Conservation (phyloP, 2,113 vertebrate species). For the Cyprinodon brontotheroides region DNA sequence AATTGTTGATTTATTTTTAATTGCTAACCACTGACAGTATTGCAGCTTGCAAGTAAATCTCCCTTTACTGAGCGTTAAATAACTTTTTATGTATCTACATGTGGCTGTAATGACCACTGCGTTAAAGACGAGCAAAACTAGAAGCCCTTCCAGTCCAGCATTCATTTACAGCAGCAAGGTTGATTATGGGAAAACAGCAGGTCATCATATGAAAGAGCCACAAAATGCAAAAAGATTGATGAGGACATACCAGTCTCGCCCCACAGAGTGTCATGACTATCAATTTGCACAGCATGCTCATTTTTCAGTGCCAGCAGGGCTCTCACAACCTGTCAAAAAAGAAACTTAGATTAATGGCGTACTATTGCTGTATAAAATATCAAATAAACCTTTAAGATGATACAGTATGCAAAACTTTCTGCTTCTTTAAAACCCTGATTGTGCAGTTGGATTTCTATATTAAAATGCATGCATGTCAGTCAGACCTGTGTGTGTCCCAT, state of each 20-base stretch:
- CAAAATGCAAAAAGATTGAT: slow-evolving; percentile 57
- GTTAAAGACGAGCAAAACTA: slow-evolving; percentile 26
- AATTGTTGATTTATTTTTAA: no score
- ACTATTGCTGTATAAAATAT: slow-evolving; percentile 38
- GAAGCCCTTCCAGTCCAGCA: slow-evolving; percentile 29
- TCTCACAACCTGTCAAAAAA: slow-evolving; percentile 87
- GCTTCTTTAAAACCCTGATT: background rate
- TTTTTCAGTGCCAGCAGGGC: slow-evolving; percentile 85
- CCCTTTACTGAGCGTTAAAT: background rate
- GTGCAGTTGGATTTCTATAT: background rate
- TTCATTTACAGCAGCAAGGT: slow-evolving; percentile 33
- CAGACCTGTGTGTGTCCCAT: slow-evolving; percentile 94
- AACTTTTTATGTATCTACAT: background rate
- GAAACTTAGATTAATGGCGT: slow-evolving; percentile 70
- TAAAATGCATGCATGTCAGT: slow-evolving; percentile 24
- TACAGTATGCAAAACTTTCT: slow-evolving; percentile 25
- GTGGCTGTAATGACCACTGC: slow-evolving; percentile 11
- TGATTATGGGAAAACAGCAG: slow-evolving; percentile 57
- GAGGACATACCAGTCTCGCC: slow-evolving; percentile 95
- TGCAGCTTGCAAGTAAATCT: background rate
- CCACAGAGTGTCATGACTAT: slow-evolving; percentile 93
- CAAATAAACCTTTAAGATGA: slow-evolving; percentile 46
- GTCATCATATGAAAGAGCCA: slow-evolving; percentile 37
- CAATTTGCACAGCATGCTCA: slow-evolving; percentile 87
- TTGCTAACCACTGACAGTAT: background rate